phyloP scores from a whole-genome alignment of 2,113 vertebrate genomes.

The Festucalex cinctus region DNA sequence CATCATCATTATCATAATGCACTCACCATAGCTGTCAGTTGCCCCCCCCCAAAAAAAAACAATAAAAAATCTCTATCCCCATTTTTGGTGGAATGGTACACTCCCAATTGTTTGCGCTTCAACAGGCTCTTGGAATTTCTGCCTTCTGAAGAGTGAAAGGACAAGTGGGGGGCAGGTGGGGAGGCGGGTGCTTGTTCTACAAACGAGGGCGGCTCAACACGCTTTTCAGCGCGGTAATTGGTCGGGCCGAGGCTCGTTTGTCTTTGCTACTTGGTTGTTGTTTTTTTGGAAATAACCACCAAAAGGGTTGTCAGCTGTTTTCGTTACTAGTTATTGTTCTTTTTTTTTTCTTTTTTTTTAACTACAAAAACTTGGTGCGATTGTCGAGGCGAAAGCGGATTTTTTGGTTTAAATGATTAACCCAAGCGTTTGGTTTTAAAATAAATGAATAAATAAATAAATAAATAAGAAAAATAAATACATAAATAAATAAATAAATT shows the following conservation, averaged over 20 bases:
- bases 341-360: neutral
- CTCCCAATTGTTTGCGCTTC: constrained; percentile 73
- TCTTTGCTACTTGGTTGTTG: constrained; percentile 16
- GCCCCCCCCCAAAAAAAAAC: constrained; percentile 20
- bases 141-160: constrained; percentile 56
- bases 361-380: neutral
- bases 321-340: no score
- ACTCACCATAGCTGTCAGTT: neutral
- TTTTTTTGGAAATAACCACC: constrained; percentile 3
- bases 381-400: neutral
- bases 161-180: constrained; percentile 24
- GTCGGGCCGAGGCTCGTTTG: constrained; percentile 31
- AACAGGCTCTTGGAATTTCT: constrained; percentile 72
- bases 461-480: no score
- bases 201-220: constrained; percentile 43
- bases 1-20: neutral
- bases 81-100: constrained; percentile 66
- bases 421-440: no score
- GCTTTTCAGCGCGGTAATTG: constrained; percentile 60
- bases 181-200: constrained; percentile 1
- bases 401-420: no score
- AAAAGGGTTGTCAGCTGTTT: neutral
- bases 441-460: no score
- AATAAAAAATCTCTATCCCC: constrained; percentile 53
- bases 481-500: no score